Base-by-base conservation (phyloP, 2,797 vertebrate species). In the Thripadectes ignobilis region DNA sequence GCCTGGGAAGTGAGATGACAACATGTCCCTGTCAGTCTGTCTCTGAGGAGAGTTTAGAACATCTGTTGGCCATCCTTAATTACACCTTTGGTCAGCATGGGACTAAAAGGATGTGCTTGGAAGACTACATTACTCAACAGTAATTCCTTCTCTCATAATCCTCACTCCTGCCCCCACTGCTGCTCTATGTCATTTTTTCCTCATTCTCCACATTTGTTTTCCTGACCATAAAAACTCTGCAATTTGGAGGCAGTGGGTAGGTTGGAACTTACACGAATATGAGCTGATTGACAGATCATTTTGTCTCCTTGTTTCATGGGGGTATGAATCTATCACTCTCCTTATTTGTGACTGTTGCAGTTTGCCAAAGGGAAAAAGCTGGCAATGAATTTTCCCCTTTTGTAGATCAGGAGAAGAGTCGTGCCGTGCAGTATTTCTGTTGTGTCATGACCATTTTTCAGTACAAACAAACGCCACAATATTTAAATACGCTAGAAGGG, bases 371-470 rank as follows among this genome's bases (percentile, higher is more conserved):
- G 54, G 75, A 72, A 83, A 30, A 89, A 48, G 30, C 45, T 92
- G 67, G 57, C 84, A 46, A 21, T 86, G 62, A 93, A 72, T 96
- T 78, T 85, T 27, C 30, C 32, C 32, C 30, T 57, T 76, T 63
- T 92, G 69, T 84, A 79, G 69, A 62, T 85, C 36, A 32, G 55
- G 58, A 69, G 61, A 38, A 77, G 66, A 59, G 46, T 58, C 92
- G 92, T 69, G 34, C 69, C 27, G 32, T 2, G 19, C 36, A 49
- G 27, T 89, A 67, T 89, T 93, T 96, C 59, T 90, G 73, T 72
- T 51, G 58, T 90, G 89, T 88, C 79, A 39, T 2, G 32, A 18
- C 34, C 68, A 55, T 95, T 93, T 94, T 92, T 92, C 91, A 94
- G 10, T 29, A 73, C 6, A 3, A 79, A 63, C 63, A 36, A 90